Conservation (phyloP, 2,113 vertebrate genomes). For the Eira barbara region DNA sequence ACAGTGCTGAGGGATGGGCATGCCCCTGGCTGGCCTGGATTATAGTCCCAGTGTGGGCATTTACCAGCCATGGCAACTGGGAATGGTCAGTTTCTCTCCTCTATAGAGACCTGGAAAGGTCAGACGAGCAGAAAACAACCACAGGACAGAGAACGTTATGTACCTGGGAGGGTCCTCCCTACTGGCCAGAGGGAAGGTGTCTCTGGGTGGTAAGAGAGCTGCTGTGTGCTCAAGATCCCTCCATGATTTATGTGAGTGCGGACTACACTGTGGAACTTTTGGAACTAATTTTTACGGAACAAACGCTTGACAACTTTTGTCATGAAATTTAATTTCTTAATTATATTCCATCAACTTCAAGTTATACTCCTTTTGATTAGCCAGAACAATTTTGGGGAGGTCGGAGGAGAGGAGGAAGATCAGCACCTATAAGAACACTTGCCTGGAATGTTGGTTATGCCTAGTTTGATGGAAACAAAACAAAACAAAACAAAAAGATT, state of each 20-base stretch:
- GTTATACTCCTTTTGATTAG: not conserved
- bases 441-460: not conserved
- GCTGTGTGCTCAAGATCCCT: not conserved
- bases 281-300: not conserved
- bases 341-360: not conserved
- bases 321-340: not conserved
- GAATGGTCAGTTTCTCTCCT: not conserved
- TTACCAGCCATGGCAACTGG: too few species aligned
- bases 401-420: not conserved
- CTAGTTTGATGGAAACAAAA: not conserved
- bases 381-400: not conserved
- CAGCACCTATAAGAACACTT: not conserved
- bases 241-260: too few species aligned
- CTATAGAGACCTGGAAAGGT: not conserved
- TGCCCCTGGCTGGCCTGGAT: not conserved
- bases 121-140: not conserved
- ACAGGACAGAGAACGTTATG: not conserved
- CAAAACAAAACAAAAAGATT: not conserved
- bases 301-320: not conserved
- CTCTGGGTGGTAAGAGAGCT: not conserved
- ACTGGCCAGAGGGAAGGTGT: not conserved
- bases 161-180: not conserved
- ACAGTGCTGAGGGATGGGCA: fast-evolving
- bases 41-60: too few species aligned
- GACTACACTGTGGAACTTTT: not conserved